Base-by-base conservation (phyloP, 2,888 invertebrate species). In the Ochropleura plecta region DNA sequence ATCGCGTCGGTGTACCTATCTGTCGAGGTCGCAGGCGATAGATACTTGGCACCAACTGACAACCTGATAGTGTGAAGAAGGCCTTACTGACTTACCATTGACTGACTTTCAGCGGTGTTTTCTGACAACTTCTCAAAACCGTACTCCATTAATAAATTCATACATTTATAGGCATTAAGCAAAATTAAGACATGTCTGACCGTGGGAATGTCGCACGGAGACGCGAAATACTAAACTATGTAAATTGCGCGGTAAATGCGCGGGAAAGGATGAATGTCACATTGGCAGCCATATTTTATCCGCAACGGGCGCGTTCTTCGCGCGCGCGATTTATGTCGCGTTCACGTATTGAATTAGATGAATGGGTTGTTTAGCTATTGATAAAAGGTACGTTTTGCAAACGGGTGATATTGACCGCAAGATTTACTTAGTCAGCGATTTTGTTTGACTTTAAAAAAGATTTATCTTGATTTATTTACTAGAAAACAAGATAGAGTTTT, bases 161-260 rank as follows among this genome's bases (percentile, higher is more conserved):
- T 68, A 65, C 40, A 79, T 65, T 30, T 69, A 64, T n/a, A 85
- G 53, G 44, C 44, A 82, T 63, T 82, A 82, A 70, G 40, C 65
- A 74, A 84, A 88, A 88, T 88, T 86, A 87, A 89, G 90, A 88
- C 81, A 69, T 85, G 60, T 81, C 79, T 53, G 49, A 80, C 76
- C 92, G 92, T 92, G 92, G 90, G 92, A 92, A 92, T 89, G 87
- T 84, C 81, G 81, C 73, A 80, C 75, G 73, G 69, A 81, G 78
- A 86, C 78, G 83, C 86, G 63, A 88, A 89, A 88, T 85, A 86
- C 86, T 87, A 86, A 89, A 81, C 78, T 88, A 93, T 92, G 92
- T 89, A 93, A 93, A 93, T 92, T 88, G 88, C 90, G 89, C 92
- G 91, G 90, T 89, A 89, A 91, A 91, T 88, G 88, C 90, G 89